Evolutionary conservation across 2,113 vertebrate species (phyloP).

Genomic region (Muntiacus reevesi): DNA sequence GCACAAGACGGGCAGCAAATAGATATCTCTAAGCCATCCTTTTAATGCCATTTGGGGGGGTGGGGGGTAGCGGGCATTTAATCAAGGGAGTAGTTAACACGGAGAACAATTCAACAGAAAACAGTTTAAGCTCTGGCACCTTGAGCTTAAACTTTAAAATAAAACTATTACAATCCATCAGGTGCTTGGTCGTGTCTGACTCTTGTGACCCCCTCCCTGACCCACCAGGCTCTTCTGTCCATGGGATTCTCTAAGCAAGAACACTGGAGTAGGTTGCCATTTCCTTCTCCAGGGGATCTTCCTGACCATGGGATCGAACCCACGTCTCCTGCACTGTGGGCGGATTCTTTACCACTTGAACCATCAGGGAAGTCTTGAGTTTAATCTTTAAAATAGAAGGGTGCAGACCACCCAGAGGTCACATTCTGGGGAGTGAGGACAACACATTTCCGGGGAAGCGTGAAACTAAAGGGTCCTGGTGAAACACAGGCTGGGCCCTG

Average conservation of each 20-base stretch:
- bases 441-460: fast-evolving
- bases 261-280: neutral
- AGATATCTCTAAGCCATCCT: fast-evolving
- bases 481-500: neutral
- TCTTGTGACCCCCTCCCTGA: neutral
- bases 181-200: neutral
- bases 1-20: fast-evolving
- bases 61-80: fast-evolving
- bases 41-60: fast-evolving
- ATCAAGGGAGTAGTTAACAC: fast-evolving
- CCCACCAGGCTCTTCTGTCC: neutral
- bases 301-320: fast-evolving
- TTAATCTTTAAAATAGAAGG: neutral
- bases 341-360: neutral
- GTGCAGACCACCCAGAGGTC: neutral
- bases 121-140: fast-evolving
- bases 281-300: neutral
- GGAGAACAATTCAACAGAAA: neutral
- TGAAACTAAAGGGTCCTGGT: neutral
- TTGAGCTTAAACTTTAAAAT: neutral
- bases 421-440: fast-evolving
- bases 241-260: neutral
- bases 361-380: neutral
- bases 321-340: neutral
- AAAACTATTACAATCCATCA: neutral